phyloP scores from a whole-genome alignment of 2,888 invertebrate species.

The Cryptocephalus moraei region DNA sequence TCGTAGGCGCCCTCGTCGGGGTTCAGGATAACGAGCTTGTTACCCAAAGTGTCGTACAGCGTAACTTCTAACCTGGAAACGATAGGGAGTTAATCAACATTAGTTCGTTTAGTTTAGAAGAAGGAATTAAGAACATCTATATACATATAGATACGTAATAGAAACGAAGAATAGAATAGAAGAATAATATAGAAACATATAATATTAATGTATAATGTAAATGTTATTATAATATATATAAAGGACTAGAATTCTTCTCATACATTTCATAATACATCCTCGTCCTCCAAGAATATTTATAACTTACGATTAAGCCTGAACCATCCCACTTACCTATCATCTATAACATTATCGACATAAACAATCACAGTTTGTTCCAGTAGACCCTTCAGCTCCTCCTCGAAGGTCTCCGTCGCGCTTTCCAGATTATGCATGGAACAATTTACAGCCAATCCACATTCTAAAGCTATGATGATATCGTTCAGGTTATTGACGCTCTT shows the following conservation, averaged over 20 bases:
- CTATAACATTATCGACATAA: constrained; percentile 38
- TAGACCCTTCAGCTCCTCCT: constrained; percentile 45
- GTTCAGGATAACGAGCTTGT: constrained; percentile 41
- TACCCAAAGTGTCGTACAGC: constrained; percentile 47
- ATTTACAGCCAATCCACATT: constrained; percentile 39
- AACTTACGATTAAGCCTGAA: too few relatives aligned
- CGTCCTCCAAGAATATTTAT: background rate
- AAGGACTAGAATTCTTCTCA: too few relatives aligned
- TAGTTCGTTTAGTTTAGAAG: too few relatives aligned
- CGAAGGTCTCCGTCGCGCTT: constrained; percentile 34
- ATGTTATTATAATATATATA: too few relatives aligned
- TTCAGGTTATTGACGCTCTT: constrained; percentile 35
- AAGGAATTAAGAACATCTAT: too few relatives aligned
- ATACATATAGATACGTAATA: too few relatives aligned
- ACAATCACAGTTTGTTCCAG: constrained; percentile 39
- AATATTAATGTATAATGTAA: too few relatives aligned
- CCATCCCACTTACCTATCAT: constrained; percentile 37
- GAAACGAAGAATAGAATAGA: too few relatives aligned
- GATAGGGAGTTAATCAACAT: too few relatives aligned
- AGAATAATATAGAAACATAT: too few relatives aligned
- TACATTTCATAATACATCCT: too few relatives aligned
- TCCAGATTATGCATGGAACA: constrained; percentile 44
- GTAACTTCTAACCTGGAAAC: constrained; percentile 53
- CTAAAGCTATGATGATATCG: constrained; percentile 35
- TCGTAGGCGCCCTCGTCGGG: constrained; percentile 47